Evolutionary conservation across 2,797 vertebrate species (phyloP), one percentile per base, ranked within the genome.

Genomic region (Sciurus carolinensis): DNA sequence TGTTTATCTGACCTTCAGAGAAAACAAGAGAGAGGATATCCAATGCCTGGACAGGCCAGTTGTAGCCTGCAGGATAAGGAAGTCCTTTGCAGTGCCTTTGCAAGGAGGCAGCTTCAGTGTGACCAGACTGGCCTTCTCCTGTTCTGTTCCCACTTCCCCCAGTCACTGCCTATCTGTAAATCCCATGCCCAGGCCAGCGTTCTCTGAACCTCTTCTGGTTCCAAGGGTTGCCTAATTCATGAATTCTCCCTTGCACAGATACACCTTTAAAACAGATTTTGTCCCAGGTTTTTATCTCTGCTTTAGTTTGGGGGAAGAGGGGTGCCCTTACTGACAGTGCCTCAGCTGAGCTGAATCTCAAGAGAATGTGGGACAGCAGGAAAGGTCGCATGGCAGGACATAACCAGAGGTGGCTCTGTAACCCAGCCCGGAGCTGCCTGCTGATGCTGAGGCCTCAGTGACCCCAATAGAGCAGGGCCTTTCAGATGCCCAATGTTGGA

Each of bases 91-190:
- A 54, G 33, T 67, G 90, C 81, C 81, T 84, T 54, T n/a, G 17
- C 12, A 36, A 57, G n/a, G 28, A 52, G 52, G 50, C 30, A 9
- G 4, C 15, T 47, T 15, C 2, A 22, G 4, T 14, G 0, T 1
- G 64, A 5, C 64, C 13, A 33, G 64, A 66, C 11, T 3, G 13
- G 36, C 2, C n/a, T n/a, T 3, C 17, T 11, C 36, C 8, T 11
- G 5, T 11, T 12, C 36, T 20, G 0, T 14, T 20, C 24, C 54
- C 9, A 2, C 15, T 28, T n/a, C 18, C 30, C n/a, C 20, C 1
- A 0, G 14, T 15, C 7, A 50, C 33, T 13, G 59, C 11, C 33
- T 69, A 11, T 54, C 69, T 39, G 3, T 7, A 5, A 7, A 17
- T 52, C 14, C 13, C 22, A 28, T 44, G 9, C 33, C 13, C 30